phyloP scores from a whole-genome alignment of 1,140 invertebrate genomes.

The Sminthurides bifidus region DNA sequence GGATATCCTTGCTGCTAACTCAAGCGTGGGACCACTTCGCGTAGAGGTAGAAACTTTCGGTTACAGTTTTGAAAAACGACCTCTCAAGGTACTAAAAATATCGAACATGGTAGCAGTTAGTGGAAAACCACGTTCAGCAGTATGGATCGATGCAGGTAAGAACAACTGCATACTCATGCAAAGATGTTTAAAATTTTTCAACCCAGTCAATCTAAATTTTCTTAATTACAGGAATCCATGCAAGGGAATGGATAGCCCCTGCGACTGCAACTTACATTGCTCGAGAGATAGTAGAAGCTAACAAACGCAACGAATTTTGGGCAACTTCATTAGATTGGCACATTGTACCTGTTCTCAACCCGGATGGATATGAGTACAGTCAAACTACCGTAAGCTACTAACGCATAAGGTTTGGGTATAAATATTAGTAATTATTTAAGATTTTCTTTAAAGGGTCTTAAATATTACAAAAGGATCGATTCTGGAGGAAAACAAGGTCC shows the following conservation, averaged over 20 bases:
- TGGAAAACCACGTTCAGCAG: conserved; percentile 3
- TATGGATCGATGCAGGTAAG: conserved; percentile 17
- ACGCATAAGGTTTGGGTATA: not conserved
- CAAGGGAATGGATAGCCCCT: conserved; percentile 16
- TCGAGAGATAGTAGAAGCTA: conserved; percentile 5
- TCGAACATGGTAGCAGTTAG: conserved; percentile 1
- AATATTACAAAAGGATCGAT: conserved; percentile 25
- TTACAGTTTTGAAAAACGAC: conserved; percentile 4
- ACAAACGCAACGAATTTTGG: not conserved
- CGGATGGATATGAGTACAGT: conserved; percentile 21
- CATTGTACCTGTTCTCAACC: conserved; percentile 11
- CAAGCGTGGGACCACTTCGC: not conserved
- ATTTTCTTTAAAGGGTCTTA: no score
- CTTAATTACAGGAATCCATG: not conserved
- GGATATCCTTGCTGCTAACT: not conserved
- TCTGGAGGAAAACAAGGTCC: conserved; percentile 66
- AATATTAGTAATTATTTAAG: not conserved
- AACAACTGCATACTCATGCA: no score
- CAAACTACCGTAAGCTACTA: conserved; percentile 3
- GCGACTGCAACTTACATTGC: conserved; percentile 13
- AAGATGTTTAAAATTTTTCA: not conserved
- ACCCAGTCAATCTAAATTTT: no score
- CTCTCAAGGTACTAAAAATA: conserved; percentile 16
- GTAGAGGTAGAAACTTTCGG: conserved; percentile 1
- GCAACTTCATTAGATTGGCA: conserved; percentile 11